These are phyloP conservation scores for Columba janthina DNA, from an alignment of 2,113 vertebrate species.

Conservation along the genomic window DNA sequence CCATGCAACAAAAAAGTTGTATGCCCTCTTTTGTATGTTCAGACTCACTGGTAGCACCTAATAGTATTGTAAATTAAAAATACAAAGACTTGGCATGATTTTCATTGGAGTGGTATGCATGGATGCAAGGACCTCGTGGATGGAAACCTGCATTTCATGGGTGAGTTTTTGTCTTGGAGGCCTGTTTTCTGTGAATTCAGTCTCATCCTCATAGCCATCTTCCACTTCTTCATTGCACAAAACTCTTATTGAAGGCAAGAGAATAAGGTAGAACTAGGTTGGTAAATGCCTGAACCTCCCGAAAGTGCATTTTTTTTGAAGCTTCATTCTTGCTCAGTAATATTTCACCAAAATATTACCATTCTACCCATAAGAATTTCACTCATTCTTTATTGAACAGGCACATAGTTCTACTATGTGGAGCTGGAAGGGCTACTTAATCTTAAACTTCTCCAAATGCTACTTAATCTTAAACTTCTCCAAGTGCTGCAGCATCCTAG, in stretches of 20 bases:
- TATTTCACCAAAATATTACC: background rate
- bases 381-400: background rate
- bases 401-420: background rate
- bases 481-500: background rate
- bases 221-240: background rate
- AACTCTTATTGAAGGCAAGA: background rate
- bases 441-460: background rate
- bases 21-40: fast-evolving
- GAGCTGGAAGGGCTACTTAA: background rate
- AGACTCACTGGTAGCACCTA: background rate
- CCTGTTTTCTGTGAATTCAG: background rate
- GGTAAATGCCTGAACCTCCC: background rate
- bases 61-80: background rate
- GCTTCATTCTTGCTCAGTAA: background rate
- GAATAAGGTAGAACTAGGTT: background rate
- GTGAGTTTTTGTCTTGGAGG: background rate
- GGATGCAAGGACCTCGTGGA: background rate
- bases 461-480: background rate
- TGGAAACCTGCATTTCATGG: fast-evolving
- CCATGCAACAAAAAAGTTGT: background rate
- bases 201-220: background rate
- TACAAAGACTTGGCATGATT: background rate
- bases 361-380: background rate
- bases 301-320: background rate
- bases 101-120: background rate